Conservation (phyloP, 2,888 invertebrate species). For the Ormia ochracea region DNA sequence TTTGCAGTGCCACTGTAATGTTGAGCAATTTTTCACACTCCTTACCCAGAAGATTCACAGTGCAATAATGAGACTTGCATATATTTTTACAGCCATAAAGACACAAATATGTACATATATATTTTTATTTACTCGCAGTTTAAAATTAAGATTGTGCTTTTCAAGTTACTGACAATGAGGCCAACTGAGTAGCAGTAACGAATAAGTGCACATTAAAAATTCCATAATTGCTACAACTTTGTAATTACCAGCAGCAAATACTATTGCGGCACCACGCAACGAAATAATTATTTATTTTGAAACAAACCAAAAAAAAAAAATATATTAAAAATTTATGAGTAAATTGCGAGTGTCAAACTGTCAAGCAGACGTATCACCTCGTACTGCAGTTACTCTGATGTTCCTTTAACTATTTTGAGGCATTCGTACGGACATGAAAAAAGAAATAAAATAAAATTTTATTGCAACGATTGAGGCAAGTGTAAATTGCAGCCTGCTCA, state of each 20-base stretch:
- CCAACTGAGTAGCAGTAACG: too few relatives aligned
- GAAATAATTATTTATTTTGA: background rate
- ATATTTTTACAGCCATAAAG: too few relatives aligned
- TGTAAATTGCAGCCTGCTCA: conserved; percentile 62
- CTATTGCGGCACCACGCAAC: conserved; percentile 15
- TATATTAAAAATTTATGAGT: background rate
- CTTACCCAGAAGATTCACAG: too few relatives aligned
- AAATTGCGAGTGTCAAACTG: conserved; percentile 34
- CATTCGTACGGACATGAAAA: background rate
- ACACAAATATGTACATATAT: too few relatives aligned
- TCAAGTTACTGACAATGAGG: too few relatives aligned
- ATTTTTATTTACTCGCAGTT: too few relatives aligned
- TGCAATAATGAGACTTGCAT: too few relatives aligned
- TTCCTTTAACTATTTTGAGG: background rate
- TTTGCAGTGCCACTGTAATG: too few relatives aligned
- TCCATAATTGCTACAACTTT: background rate
- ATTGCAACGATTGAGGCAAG: conserved; percentile 49
- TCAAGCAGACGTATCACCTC: conserved; percentile 15
- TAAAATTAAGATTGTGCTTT: too few relatives aligned
- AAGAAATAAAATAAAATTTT: background rate
- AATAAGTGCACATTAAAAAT: too few relatives aligned
- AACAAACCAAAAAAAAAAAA: too few relatives aligned
- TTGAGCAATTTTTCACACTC: too few relatives aligned
- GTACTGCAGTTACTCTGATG: background rate
- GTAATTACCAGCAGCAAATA: conserved; percentile 3